Base-by-base conservation (phyloP, 2,113 vertebrate species). In the Amia ocellicauda region DNA sequence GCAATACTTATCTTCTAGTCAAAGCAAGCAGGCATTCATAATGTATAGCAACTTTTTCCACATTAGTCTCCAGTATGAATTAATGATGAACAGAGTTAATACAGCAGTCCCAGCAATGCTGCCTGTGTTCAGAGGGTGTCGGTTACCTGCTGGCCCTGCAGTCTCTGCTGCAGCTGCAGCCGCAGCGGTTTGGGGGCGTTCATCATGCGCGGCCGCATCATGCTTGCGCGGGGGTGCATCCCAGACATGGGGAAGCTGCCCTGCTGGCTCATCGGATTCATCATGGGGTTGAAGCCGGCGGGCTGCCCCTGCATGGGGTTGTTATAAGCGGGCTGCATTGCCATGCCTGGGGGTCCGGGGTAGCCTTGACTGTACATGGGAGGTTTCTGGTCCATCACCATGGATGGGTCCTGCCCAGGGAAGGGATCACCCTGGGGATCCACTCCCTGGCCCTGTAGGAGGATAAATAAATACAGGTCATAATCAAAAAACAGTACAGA, bases 161-260 rank as follows among this genome's bases (percentile, higher is more conserved):
- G 83, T 69, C 90, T 79, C 78, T 92, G 95, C 83, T 98, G 94
- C 27, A 99, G 92, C 71, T 99, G 97, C 79, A 96, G 87, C 62
- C 94, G 77, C 17, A 98, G 88, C 17, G 96, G 97, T 73, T 98
- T 98, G 47, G 90, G 90, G 42, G 92, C 88, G 3, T 66, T 95
- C 55, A 90, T 80, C 87, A 90, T 93, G 36, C 94, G 90, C 24
- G 94, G 92, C 24, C 93, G 90, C 82, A 94, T 85, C 69, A 93
- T 73, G 27, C 58, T 91, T 47, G 89, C 86, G 1, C 94, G 89
- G 0, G 94, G 92, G 72, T 94, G 94, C 84, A 96, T 84, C 59
- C 80, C 90, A 20, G 90, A 90, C 78, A 93, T 84, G 36, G 92
- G 86, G 68, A 91, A 91, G 68, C 16, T 85, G 75, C 81, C 83